These are phyloP conservation scores for Latrodectus geometricus DNA, from an alignment of 1,140 invertebrate genomes.

Conservation along the genomic window DNA sequence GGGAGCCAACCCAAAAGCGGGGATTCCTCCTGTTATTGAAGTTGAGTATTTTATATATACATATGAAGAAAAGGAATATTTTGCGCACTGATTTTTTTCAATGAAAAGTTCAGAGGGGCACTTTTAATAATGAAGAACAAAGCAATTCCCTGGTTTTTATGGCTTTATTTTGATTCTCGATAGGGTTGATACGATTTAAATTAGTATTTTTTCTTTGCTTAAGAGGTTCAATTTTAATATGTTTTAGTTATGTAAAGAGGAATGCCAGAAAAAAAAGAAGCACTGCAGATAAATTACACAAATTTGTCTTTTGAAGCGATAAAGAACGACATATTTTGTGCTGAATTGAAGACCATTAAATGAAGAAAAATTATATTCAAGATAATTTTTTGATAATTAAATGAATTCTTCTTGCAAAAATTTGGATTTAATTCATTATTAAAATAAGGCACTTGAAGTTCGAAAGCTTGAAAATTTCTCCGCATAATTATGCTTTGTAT, in stretches of 20 bases:
- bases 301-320: neutral
- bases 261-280: neutral
- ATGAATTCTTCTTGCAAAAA: too few species aligned
- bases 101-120: neutral
- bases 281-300: neutral
- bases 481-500: too few species aligned
- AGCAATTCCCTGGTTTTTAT: neutral
- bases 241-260: neutral
- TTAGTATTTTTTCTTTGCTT: neutral
- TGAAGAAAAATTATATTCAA: too few species aligned
- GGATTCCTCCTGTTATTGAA: neutral
- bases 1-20: constrained; percentile 1
- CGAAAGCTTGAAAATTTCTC: too few species aligned
- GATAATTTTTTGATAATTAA: too few species aligned
- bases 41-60: constrained; percentile 15
- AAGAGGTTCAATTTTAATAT: neutral
- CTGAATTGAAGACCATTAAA: too few species aligned
- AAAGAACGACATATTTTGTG: too few species aligned
- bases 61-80: neutral
- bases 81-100: constrained; percentile 6
- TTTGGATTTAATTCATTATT: too few species aligned
- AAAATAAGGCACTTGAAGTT: too few species aligned
- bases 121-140: constrained; percentile 4
- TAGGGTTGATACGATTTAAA: neutral
- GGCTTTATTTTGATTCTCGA: neutral